Base-by-base conservation (phyloP, 1,140 invertebrate genomes). In the Homarus americanus region DNA sequence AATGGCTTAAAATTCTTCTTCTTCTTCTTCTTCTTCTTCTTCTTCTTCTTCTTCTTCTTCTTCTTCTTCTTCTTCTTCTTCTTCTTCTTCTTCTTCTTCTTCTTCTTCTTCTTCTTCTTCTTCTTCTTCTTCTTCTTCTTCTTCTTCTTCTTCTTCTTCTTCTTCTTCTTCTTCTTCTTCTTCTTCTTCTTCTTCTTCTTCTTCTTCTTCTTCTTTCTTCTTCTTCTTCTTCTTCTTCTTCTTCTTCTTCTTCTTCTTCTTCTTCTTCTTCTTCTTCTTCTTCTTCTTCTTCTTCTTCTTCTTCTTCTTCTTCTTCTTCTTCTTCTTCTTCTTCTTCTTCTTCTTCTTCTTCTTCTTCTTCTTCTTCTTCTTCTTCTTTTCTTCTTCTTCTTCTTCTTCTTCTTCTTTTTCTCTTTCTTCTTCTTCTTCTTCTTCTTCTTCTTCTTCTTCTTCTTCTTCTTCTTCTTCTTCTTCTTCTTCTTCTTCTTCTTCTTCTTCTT, bases 141-240 rank as follows among this genome's bases (percentile, higher is more conserved):
- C 38, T 63, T 17, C 63, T 17, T 40, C 38, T 38, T 53, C 53
- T 79, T 28, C 38, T n/a, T 40, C 86, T 79, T 53, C n/a, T 38
- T 38, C 76, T 79, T 38, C 36, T 32, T 80, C 66, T 36, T 41
- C 49, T 40, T 80, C 86, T 66, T 63, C 36, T 34, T 44, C 34
- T 80, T 20, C 32, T 34, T 63, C 24, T 58, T 36, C 32, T n/a
- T 72, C 36, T 40, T 66, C 44, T 40, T 69, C 34, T 5, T 34
- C n/a, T n/a, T n/a, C n/a, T n/a, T n/a, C n/a, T 44, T 49, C 34
- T 20, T 41, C 40, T 34, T 34, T 63, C 80, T 63, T 34, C 28
- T n/a, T 32, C 28, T 53, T 63, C 34, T 44, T 63, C 53, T 63
- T 36, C 63, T n/a, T 36, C 34, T 58, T 69, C 36, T 2, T 69